These are phyloP conservation scores for Eristalinus sepulchralis DNA, from an alignment of 2,888 invertebrate species.

Conservation along the genomic window DNA sequence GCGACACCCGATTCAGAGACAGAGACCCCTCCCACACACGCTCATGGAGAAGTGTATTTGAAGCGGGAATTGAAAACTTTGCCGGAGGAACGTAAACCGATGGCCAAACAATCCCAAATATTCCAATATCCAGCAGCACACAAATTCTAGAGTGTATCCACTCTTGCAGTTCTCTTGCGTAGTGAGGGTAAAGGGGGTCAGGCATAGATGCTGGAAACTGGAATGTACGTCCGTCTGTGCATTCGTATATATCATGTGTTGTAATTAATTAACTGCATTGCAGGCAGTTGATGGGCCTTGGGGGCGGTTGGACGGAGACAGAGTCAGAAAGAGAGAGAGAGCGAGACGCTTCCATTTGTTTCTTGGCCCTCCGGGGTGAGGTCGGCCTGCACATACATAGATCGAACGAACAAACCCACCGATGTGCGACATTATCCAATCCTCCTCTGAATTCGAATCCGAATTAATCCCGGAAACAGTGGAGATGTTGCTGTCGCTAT, in stretches of 20 bases:
- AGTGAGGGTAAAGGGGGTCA: background rate
- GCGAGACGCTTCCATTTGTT: slow-evolving; percentile 55
- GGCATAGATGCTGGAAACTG: background rate
- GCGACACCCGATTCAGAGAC: background rate
- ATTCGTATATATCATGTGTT: slow-evolving; percentile 68
- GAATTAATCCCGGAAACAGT: slow-evolving; percentile 63
- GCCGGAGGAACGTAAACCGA: slow-evolving; percentile 35
- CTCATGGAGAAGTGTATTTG: slow-evolving; percentile 25
- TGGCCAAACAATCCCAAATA: slow-evolving; percentile 67
- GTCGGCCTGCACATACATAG: slow-evolving; percentile 20
- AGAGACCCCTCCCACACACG: slow-evolving; percentile 8
- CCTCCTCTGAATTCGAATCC: slow-evolving; percentile 47
- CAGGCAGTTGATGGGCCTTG: slow-evolving; percentile 38
- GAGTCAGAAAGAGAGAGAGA: background rate
- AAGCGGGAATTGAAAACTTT: slow-evolving; percentile 53
- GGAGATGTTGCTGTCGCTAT: slow-evolving; percentile 61
- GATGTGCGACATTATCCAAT: slow-evolving; percentile 54
- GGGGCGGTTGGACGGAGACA: background rate
- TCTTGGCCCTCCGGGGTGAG: slow-evolving; percentile 11
- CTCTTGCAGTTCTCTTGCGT: background rate
- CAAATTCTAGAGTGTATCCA: slow-evolving; percentile 19
- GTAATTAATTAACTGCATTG: slow-evolving; percentile 72
- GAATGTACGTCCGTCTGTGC: slow-evolving; percentile 31
- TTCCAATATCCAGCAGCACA: slow-evolving; percentile 61
- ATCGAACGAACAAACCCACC: background rate